A percentile compares a stretch with the other conserved stretches of the same genome.
These are phyloP conservation scores for Nycticebus coucang DNA, from an alignment of 2,113 vertebrate species.

Conservation along the genomic window DNA sequence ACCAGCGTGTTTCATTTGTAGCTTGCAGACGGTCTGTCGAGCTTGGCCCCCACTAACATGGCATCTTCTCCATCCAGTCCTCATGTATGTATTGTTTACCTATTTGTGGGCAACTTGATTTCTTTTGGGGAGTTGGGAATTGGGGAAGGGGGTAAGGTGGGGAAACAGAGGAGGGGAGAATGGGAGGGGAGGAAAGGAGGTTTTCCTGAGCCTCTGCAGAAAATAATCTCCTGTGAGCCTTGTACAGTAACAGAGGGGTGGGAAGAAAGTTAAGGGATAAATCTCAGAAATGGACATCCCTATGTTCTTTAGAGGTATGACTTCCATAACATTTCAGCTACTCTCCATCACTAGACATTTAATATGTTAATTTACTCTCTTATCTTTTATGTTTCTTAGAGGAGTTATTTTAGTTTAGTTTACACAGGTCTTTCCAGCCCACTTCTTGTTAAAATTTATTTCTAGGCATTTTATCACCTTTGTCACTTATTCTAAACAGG, in stretches of 20 bases:
- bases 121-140: not conserved
- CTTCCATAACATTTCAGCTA: not conserved
- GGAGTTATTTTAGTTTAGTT: constrained; percentile 32
- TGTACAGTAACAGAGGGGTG: not conserved
- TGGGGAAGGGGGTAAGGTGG: not conserved
- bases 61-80: constrained; percentile 88
- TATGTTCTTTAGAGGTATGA: constrained; percentile 20
- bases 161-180: not conserved
- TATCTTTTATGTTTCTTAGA: not conserved
- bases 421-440: not conserved
- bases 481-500: not conserved
- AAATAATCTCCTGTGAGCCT: not conserved
- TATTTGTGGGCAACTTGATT: constrained; percentile 26
- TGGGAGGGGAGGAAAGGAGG: not conserved
- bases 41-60: constrained; percentile 92
- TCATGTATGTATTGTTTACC: constrained; percentile 92
- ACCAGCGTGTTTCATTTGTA: constrained; percentile 89
- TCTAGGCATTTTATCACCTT: constrained; percentile 28
- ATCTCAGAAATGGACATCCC: not conserved
- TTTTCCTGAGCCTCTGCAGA: not conserved
- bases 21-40: constrained; percentile 89
- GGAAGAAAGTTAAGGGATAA: not conserved
- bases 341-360: not conserved
- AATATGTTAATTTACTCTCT: constrained; percentile 1
- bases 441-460: constrained; percentile 50